Conservation (phyloP, 2,888 invertebrate genomes). For the Orthosia gracilis region DNA sequence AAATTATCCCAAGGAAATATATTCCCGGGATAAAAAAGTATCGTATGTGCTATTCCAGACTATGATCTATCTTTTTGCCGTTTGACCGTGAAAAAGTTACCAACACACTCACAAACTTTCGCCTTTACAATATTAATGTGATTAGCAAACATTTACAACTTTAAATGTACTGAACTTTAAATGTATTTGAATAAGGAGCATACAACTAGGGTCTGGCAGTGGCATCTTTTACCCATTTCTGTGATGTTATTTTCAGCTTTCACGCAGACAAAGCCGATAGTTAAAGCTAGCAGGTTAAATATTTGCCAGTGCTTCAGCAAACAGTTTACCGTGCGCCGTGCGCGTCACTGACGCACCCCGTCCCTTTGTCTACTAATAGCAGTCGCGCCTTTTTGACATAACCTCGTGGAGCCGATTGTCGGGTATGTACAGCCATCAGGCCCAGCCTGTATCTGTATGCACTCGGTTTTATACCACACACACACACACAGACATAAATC, state of each 20-base stretch:
- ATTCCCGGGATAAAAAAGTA: no score
- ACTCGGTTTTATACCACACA: background rate
- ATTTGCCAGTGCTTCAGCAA: background rate
- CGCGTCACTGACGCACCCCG: slow-evolving; percentile 47
- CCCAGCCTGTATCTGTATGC: slow-evolving; percentile 5
- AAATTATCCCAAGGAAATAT: no score
- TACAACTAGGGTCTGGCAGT: no score
- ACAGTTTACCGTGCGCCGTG: slow-evolving; percentile 19
- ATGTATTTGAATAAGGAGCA: no score
- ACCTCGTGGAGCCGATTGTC: slow-evolving; percentile 34
- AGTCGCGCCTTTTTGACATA: slow-evolving; percentile 40
- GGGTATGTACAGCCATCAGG: background rate
- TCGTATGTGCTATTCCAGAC: no score
- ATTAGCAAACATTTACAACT: no score
- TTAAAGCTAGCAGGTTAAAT: slow-evolving; percentile 15
- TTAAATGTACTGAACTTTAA: no score
- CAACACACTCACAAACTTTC: no score
- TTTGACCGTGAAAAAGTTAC: no score
- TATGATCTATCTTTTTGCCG: no score
- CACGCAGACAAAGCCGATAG: background rate
- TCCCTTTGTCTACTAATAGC: slow-evolving; percentile 40
- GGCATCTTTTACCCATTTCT: background rate
- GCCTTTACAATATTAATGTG: no score
- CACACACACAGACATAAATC: no score
- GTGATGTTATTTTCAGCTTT: background rate